Conservation (phyloP, 2,888 invertebrate species). For the Stenotaenia linearis region DNA sequence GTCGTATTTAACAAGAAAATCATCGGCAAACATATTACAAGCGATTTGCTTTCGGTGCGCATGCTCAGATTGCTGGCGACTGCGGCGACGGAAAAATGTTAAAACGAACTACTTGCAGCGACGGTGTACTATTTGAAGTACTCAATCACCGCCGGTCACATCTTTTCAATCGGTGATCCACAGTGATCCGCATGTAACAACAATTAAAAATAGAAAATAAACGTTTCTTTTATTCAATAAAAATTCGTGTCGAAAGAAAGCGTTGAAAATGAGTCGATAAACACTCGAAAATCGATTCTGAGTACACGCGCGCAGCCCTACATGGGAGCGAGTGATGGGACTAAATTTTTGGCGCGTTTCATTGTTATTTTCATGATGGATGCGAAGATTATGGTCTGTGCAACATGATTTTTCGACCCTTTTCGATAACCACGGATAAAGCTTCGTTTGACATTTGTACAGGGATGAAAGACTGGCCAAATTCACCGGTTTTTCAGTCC, state of each 20-base stretch:
- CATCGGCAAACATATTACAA: too few relatives aligned
- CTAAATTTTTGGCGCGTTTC: constrained; percentile 37
- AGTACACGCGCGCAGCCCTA: neutral
- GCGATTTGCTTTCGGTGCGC: too few relatives aligned
- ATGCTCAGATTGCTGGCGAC: too few relatives aligned
- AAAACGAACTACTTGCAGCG: neutral
- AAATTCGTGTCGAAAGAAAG: neutral
- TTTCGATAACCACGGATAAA: neutral
- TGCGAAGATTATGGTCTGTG: neutral
- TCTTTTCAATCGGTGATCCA: neutral
- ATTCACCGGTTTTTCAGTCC: neutral
- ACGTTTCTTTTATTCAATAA: neutral
- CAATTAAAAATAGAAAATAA: neutral
- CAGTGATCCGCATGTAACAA: neutral
- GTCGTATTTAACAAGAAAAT: too few relatives aligned
- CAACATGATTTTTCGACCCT: constrained; percentile 10
- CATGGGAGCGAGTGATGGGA: neutral
- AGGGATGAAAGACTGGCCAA: neutral
- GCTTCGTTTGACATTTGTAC: neutral
- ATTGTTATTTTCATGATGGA: constrained; percentile 37
- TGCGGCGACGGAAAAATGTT: too few relatives aligned
- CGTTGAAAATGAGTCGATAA: neutral
- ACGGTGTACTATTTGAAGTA: neutral
- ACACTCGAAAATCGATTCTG: neutral
- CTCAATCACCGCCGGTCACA: neutral